These are phyloP conservation scores for Palythoa caribaeorum DNA, from an alignment of 92 coral and sea anemone species.

Conservation along the genomic window DNA sequence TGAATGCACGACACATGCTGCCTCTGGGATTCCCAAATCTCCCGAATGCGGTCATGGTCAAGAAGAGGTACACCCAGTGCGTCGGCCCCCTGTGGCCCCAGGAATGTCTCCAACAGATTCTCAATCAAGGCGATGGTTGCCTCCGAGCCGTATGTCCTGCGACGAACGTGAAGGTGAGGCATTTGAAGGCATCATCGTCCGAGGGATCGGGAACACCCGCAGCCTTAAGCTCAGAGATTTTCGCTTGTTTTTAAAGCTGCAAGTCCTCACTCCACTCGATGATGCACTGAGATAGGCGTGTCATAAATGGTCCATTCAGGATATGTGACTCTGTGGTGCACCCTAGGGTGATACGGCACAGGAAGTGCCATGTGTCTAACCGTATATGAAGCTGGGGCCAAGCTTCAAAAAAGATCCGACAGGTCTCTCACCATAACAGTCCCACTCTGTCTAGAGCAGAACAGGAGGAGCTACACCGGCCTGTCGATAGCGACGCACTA, in stretches of 20 bases:
- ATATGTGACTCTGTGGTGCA: too few species aligned
- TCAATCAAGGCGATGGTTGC: not conserved
- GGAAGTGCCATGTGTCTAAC: too few species aligned
- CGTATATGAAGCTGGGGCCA: too few species aligned
- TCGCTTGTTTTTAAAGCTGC: conserved; percentile 14
- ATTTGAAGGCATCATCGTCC: not conserved
- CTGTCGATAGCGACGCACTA: too few species aligned
- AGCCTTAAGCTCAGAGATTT: conserved; percentile 9
- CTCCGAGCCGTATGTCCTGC: not conserved
- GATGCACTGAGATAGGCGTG: too few species aligned
- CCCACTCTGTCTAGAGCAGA: too few species aligned
- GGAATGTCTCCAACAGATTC: not conserved
- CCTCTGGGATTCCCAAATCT: conserved; percentile 29
- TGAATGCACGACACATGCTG: conserved; percentile 43
- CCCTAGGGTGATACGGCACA: too few species aligned
- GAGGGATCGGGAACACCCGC: not conserved
- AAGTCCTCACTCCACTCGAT: too few species aligned
- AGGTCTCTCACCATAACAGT: too few species aligned
- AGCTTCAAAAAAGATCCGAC: too few species aligned
- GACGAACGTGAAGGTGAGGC: conserved; percentile 25
- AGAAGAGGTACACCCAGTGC: conserved; percentile 42
- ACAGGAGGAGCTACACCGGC: too few species aligned
- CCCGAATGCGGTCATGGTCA: not conserved
- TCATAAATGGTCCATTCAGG: too few species aligned
- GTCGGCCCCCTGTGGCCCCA: conserved; percentile 44